Base-by-base conservation (phyloP, 2,888 invertebrate genomes). In the Heliconius aoede region DNA sequence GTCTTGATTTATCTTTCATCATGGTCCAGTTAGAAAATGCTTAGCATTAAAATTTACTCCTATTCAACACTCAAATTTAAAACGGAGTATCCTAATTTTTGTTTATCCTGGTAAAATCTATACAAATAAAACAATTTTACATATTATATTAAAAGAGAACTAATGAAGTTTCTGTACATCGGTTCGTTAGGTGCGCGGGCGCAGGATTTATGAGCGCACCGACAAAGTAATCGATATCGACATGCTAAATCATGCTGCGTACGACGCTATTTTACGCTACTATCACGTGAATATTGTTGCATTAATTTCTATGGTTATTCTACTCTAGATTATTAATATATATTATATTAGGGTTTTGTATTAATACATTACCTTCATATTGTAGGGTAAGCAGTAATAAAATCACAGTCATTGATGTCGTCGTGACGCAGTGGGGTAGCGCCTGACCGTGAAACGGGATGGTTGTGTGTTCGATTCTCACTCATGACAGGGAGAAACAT, bases 211-310 rank as follows among this genome's bases (percentile, higher is more conserved):
- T 91, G 87, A 90, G 87, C 82, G 79, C 61, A 13, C 76, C 85
- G 87, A 86, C 88, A 86, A 84, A 84, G 85, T 88, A 86, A 91
- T 92, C 91, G 91, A 91, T 89, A 89, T 89, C 87, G 88, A 86
- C 85, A 84, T 83, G 83, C 84, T 86, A 86, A 85, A 86, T 85
- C 87, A 85, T 84, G 82, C 81, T 9, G 72, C 32, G 74, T 69
- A 79, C 89, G 85, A 85, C 88, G 85, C 89, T 87, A 87, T 83
- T 83, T 82, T 78, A 78, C 74, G 68, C 72, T 79, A 79, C 73
- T 79, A 79, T 79, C 78, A 64, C 55, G 69, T 51, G 73, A 72
- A 78, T 78, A 60, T 72, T 72, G 72, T 72, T 60, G 32, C 26
- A 36, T 26, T 18, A 36, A 60, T 61, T 60, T 36, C 60, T 72